Percentiles rank a stretch among this genome's conserved stretches.
phyloP scores from a whole-genome alignment of 2,797 vertebrate species.

The Oreochromis mossambicus region DNA sequence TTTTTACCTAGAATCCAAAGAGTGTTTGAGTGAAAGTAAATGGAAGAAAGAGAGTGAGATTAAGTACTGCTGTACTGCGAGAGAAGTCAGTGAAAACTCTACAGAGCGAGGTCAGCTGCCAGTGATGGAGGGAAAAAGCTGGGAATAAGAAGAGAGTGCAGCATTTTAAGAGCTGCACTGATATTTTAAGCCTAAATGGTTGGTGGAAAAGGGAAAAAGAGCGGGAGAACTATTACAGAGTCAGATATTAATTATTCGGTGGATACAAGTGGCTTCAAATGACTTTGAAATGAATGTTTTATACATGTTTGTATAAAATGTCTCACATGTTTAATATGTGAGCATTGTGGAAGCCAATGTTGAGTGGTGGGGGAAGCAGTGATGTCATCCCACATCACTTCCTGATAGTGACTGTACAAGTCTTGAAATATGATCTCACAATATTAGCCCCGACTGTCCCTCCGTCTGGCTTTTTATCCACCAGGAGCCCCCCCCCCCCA shows the following conservation, averaged over 20 bases:
- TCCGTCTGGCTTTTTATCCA: constrained; percentile 30
- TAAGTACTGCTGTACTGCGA: constrained; percentile 32
- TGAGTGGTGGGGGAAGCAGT: background rate
- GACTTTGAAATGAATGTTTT: background rate
- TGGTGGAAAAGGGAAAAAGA: background rate
- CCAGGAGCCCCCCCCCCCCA: constrained; percentile 2
- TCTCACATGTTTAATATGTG: background rate
- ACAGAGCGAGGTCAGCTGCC: constrained; percentile 44
- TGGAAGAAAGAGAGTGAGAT: background rate
- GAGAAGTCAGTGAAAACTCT: constrained; percentile 28
- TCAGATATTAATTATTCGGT: background rate
- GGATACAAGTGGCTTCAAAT: background rate
- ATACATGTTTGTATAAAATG: background rate
- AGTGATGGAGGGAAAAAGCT: constrained; percentile 7
- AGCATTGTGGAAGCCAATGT: background rate
- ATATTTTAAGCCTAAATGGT: constrained; percentile 21
- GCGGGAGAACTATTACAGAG: background rate
- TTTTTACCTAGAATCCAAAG: background rate
- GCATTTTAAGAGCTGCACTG: constrained; percentile 10
- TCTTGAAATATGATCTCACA: constrained; percentile 27
- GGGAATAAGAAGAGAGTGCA: background rate
- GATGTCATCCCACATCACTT: background rate
- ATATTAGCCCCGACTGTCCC: constrained; percentile 11
- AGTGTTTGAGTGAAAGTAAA: background rate
- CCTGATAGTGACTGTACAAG: background rate